Percentiles rank a stretch among this genome's conserved stretches.
Conservation (phyloP, 2,797 vertebrate genomes). For the Neostethus bicornis region DNA sequence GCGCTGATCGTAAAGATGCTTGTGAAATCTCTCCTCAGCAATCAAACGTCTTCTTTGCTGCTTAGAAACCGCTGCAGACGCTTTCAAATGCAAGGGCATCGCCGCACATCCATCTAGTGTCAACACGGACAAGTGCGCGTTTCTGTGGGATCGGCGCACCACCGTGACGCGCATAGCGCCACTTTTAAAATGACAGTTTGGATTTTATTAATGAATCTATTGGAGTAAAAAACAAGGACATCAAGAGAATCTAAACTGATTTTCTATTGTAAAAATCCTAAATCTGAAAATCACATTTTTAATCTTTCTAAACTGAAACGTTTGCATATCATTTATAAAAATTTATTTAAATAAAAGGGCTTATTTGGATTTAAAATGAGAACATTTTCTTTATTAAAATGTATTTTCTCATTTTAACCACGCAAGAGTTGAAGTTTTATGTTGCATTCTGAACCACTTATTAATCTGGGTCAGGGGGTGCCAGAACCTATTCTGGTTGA, state of each 20-base stretch:
- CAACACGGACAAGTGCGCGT: constrained; percentile 51
- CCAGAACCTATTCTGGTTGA: too few species aligned
- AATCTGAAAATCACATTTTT: too few species aligned
- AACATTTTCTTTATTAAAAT: neutral
- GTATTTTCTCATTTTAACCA: neutral
- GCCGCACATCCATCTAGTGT: constrained; percentile 52
- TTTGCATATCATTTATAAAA: too few species aligned
- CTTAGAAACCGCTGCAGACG: constrained; percentile 38
- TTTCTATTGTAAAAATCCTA: too few species aligned
- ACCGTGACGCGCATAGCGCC: constrained; percentile 46
- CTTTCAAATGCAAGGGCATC: constrained; percentile 54
- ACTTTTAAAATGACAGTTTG: constrained; percentile 40
- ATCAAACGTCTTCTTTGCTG: constrained; percentile 41
- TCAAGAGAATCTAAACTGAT: too few species aligned
- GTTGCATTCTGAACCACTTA: too few species aligned
- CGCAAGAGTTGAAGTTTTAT: too few species aligned
- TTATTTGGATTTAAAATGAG: neutral
- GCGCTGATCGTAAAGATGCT: constrained; percentile 4
- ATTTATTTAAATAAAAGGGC: neutral
- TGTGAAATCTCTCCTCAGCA: constrained; percentile 30
- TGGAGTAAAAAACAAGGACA: too few species aligned
- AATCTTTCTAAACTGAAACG: too few species aligned
- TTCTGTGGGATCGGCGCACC: constrained; percentile 30
- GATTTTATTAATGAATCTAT: neutral
- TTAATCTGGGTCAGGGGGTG: too few species aligned